Conservation (phyloP, 37 sponge, comb jelly and placozoan genomes). For the Bolinopsis microptera region DNA sequence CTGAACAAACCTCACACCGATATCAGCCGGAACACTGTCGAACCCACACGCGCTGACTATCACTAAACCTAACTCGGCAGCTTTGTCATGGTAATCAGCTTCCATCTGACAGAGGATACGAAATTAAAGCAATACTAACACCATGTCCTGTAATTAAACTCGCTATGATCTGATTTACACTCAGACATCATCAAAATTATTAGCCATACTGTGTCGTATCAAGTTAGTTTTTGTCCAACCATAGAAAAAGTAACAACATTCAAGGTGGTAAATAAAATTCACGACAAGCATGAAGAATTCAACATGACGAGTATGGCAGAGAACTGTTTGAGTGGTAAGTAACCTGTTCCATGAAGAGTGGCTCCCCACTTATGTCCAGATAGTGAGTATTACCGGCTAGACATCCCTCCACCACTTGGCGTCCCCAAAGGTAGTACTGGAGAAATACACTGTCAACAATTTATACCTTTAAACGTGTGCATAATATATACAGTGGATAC, state of each 20-base stretch:
- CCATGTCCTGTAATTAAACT: not conserved
- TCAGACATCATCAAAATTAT: too few species aligned
- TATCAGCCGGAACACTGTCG: slow-evolving; percentile 90
- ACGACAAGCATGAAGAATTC: too few species aligned
- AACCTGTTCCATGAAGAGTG: slow-evolving; percentile 71
- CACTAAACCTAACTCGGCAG: slow-evolving; percentile 78
- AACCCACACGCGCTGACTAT: slow-evolving; percentile 87
- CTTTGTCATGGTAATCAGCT: slow-evolving; percentile 73
- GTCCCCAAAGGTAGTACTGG: slow-evolving; percentile 81
- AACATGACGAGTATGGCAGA: too few species aligned
- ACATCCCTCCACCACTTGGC: slow-evolving; percentile 82
- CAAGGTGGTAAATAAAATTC: too few species aligned
- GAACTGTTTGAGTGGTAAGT: too few species aligned
- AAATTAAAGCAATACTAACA: slow-evolving; percentile 68
- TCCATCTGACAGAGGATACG: slow-evolving; percentile 76
- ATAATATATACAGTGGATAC: too few species aligned
- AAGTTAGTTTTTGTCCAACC: too few species aligned
- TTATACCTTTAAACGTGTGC: not conserved
- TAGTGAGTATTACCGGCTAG: slow-evolving; percentile 79
- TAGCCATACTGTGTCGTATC: too few species aligned
- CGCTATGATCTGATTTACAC: too few species aligned
- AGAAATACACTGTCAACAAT: not conserved
- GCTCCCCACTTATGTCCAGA: slow-evolving; percentile 90
- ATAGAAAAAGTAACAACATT: too few species aligned
- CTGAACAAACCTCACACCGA: slow-evolving; percentile 70